Base-by-base conservation (phyloP, 2,888 invertebrate species). In the Petrolisthes cinctipes region DNA sequence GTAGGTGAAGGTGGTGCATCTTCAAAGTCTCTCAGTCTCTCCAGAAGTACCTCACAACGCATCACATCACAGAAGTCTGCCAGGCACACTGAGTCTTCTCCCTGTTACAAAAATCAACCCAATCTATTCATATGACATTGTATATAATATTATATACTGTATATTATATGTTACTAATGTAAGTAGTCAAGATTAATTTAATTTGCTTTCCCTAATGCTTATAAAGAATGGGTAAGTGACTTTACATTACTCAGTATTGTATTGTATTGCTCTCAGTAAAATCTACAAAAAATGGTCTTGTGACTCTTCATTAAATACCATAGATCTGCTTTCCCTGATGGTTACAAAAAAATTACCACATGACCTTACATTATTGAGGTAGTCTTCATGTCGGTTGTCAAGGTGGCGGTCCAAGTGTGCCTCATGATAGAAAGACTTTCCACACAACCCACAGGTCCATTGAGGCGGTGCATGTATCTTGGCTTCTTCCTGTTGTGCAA, bases 11-110 rank as follows among this genome's bases (percentile, higher is more conserved):
- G 86, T 20, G 88, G 80, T 5, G 83, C 53, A 54, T 89, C 90
- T 6, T 89, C 88, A 53, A 89, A 83, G 71, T 86, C 88, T 9
- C 86, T 53, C 53, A 85, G 37, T 17, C 89, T 79, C 78, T 89
- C 87, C 57, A 88, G 84, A 56, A 90, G 85, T 83, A 90, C 90
- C 37, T 90, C 90, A 93, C 98, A 98, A 91, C 98, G 95, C 96
- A 98, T 97, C 92, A 98, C 97, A 94, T 98, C 98, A 94, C 98
- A 98, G 94, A 96, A 98, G 93, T 98, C 97, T 83, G 97, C 97
- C 92, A 98, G 94, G 93, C 98, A 98, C 92, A 98, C 96, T 90
- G 97, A 96, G 93, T 97, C 97, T 93, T 97, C 97, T 86, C 96
- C 97, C 97, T 97, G 92, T 9, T 53, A 51, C 6, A 11, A 1